Percentiles rank a stretch among this genome's conserved stretches.
Evolutionary conservation across 2,888 invertebrate genomes (phyloP).

Genomic region (Drosophila mimica): DNA sequence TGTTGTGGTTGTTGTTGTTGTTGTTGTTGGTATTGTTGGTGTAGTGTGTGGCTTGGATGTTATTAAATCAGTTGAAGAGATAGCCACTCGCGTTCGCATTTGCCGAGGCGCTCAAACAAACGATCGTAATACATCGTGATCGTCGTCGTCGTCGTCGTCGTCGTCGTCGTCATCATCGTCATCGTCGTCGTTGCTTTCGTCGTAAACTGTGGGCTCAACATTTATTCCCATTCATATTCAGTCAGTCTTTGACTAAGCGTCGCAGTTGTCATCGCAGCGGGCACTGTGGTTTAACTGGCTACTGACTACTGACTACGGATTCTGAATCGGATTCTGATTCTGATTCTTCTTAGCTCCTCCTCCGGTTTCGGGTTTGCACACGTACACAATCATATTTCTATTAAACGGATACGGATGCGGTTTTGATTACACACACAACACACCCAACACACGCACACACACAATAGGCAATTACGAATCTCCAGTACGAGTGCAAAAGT

Average conservation of each 20-base stretch:
- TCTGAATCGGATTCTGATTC: constrained; percentile 23
- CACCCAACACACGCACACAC: constrained; percentile 14
- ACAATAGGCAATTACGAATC: constrained; percentile 45
- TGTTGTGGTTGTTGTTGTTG: constrained; percentile 46
- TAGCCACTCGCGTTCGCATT: constrained; percentile 58
- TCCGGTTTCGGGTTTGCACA: constrained; percentile 38
- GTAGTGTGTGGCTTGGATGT: constrained; percentile 20
- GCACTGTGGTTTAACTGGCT: constrained; percentile 49
- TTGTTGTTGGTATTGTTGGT: not conserved
- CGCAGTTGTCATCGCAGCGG: constrained; percentile 60
- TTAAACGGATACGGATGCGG: constrained; percentile 62
- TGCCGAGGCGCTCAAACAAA: constrained; percentile 51
- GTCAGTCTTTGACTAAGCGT: constrained; percentile 78
- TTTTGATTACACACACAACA: constrained; percentile 47
- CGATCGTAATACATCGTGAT: constrained; percentile 41
- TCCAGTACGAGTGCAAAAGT: constrained; percentile 63
- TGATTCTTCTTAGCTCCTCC: constrained; percentile 43
- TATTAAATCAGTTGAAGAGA: constrained; percentile 65
- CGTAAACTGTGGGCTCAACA: constrained; percentile 50
- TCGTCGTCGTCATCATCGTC: constrained; percentile 17
- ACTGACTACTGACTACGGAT: constrained; percentile 27
- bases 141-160: constrained; percentile 19
- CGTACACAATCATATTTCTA: constrained; percentile 24
- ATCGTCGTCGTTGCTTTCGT: constrained; percentile 13
- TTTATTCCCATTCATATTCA: constrained; percentile 61